phyloP scores from a whole-genome alignment of 2,113 vertebrate species.

The rat (Rattus norvegicus) region GRCr8 NC_086023.1:149157501-149158000 shows the following conservation, averaged over 20 bases:
- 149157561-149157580: not conserved
- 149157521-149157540: not conserved
- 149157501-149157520: not conserved
- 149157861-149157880: not conserved
- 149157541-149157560: not conserved
- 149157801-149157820: not conserved
- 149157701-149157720: not conserved
- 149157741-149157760: not conserved
- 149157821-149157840: conserved; percentile 5
- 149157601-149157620: not conserved
- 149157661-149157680: no score
- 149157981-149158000: not conserved
- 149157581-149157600: not conserved
- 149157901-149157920: not conserved
- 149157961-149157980: not conserved
- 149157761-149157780: not conserved
- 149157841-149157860: not conserved
- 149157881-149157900: conserved; percentile 34
- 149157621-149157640: not conserved
- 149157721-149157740: not conserved
- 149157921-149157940: not conserved
- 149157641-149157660: not conserved
- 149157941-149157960: not conserved
- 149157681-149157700: not conserved
- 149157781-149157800: not conserved